Evolutionary conservation across 1,140 invertebrate genomes (phyloP).

Genomic region (Dendrolimus kikuchii): DNA sequence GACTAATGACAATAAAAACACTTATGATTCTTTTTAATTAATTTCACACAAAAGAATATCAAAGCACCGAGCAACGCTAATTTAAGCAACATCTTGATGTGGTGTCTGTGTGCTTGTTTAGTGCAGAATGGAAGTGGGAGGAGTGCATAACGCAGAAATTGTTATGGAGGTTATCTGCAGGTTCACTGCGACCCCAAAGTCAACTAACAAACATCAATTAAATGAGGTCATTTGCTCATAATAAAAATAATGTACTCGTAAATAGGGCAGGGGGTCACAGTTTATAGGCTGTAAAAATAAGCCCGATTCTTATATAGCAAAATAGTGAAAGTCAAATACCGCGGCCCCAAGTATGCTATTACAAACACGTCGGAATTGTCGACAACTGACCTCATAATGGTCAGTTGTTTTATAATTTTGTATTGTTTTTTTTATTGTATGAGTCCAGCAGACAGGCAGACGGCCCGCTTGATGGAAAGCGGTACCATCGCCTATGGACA

Average conservation of each 20-base stretch:
- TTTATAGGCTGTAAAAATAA: not conserved
- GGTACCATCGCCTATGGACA: too few species aligned
- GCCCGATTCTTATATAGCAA: too few species aligned
- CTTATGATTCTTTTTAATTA: constrained; percentile 32
- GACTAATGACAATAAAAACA: constrained; percentile 44
- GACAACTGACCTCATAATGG: too few species aligned
- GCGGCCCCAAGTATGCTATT: too few species aligned
- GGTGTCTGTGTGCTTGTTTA: constrained; percentile 11
- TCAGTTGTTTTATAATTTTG: too few species aligned
- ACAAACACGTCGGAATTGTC: too few species aligned
- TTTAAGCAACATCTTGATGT: constrained; percentile 50
- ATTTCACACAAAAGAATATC: constrained; percentile 53
- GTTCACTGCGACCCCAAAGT: constrained; percentile 17
- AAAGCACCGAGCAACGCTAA: constrained; percentile 46
- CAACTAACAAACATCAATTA: constrained; percentile 13
- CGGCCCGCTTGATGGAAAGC: too few species aligned
- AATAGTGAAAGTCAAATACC: too few species aligned
- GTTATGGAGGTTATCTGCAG: constrained; percentile 35
- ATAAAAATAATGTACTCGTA: constrained; percentile 19
- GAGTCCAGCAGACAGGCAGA: too few species aligned
- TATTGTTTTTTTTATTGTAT: too few species aligned
- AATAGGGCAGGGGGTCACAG: constrained; percentile 7
- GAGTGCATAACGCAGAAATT: constrained; percentile 13
- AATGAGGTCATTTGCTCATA: constrained; percentile 26
- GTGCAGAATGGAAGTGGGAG: constrained; percentile 26